Conservation (phyloP, 2,888 invertebrate species). For the Sinhomidia bicolor region DNA sequence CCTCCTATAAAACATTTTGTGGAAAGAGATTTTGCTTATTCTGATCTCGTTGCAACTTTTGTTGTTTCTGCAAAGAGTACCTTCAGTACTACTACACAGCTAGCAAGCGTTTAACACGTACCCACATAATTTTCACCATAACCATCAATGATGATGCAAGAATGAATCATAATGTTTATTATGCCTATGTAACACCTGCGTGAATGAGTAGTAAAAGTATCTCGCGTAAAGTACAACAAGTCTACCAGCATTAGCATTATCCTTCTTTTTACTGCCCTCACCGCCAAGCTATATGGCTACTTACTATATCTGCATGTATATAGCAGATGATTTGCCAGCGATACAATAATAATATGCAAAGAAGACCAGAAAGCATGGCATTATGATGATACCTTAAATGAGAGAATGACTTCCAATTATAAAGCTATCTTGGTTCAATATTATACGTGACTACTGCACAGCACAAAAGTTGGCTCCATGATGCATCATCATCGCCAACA, state of each 20-base stretch:
- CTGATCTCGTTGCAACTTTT: background rate
- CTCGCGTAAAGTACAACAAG: background rate
- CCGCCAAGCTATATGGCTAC: no score
- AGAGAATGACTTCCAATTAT: slow-evolving; percentile 63
- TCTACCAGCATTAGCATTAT: no score
- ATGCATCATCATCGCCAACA: slow-evolving; percentile 17
- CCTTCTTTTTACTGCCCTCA: background rate
- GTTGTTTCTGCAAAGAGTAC: background rate
- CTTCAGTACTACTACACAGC: no score
- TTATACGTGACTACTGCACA: slow-evolving; percentile 71
- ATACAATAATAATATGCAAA: slow-evolving; percentile 16
- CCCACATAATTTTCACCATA: slow-evolving; percentile 60
- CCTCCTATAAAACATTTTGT: background rate
- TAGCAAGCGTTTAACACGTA: slow-evolving; percentile 61
- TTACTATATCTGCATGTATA: no score
- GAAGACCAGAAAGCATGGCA: background rate
- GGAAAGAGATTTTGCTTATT: slow-evolving; percentile 15
- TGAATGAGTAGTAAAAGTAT: slow-evolving; percentile 29
- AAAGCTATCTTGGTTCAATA: slow-evolving; percentile 68
- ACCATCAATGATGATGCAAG: slow-evolving; percentile 65
- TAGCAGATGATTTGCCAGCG: slow-evolving; percentile 1
- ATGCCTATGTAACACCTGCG: slow-evolving; percentile 9
- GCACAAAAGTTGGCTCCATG: slow-evolving; percentile 42
- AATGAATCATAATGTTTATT: slow-evolving; percentile 58
- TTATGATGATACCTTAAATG: slow-evolving; percentile 35